phyloP scores from a whole-genome alignment of 2,113 vertebrate species.

The Damaliscus lunatus region DNA sequence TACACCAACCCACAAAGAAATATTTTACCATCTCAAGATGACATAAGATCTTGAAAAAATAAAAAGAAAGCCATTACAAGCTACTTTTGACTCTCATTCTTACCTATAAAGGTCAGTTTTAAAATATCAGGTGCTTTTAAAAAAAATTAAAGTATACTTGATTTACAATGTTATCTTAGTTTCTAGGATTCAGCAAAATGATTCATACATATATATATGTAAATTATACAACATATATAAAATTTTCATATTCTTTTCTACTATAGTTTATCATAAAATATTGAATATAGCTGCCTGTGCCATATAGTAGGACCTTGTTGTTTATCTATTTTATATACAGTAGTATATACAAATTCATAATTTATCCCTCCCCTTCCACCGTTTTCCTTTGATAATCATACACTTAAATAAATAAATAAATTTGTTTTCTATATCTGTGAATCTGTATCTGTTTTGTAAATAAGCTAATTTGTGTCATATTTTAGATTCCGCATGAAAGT shows the following conservation, averaged over 20 bases:
- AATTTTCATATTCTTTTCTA: background rate
- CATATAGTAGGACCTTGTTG: background rate
- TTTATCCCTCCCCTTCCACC: background rate
- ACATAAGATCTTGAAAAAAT: background rate
- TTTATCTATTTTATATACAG: background rate
- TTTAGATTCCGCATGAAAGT: background rate
- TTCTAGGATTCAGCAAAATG: background rate
- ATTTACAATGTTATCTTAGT: background rate
- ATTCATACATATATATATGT: background rate
- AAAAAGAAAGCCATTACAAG: background rate
- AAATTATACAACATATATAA: background rate
- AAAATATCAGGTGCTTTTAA: background rate
- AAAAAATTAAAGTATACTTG: background rate
- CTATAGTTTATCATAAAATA: background rate
- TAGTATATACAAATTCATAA: background rate
- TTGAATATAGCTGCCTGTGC: background rate
- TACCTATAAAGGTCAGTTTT: background rate
- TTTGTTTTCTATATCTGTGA: background rate
- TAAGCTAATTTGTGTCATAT: background rate
- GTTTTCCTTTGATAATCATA: background rate
- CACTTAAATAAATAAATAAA: background rate
- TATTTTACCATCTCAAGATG: background rate
- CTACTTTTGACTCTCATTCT: background rate
- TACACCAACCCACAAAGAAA: background rate
- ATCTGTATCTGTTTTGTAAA: background rate